Conservation (phyloP, 2,888 invertebrate species). For the Cylloceria caligata region DNA sequence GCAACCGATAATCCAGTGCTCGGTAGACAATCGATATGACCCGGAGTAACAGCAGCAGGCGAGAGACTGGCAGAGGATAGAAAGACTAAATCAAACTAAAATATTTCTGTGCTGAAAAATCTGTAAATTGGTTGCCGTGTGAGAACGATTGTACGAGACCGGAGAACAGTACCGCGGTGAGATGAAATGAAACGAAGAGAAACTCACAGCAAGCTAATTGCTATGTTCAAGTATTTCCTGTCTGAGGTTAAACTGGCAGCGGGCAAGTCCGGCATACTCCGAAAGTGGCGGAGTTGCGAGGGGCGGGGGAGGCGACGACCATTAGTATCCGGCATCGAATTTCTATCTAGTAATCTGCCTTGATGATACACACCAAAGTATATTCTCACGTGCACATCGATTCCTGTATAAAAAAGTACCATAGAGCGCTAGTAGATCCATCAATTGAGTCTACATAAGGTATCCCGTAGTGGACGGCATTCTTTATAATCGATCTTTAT, state of each 20-base stretch:
- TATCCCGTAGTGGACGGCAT: too few species aligned
- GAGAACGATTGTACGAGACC: constrained; percentile 41
- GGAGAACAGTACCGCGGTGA: constrained; percentile 12
- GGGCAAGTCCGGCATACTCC: constrained; percentile 36
- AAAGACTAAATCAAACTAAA: neutral
- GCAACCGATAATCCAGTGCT: constrained; percentile 12
- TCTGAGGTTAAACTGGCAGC: constrained; percentile 25
- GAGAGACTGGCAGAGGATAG: constrained; percentile 5
- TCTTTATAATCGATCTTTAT: too few species aligned
- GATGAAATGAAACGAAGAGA: constrained; percentile 22
- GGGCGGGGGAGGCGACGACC: neutral
- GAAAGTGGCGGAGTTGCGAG: constrained; percentile 16
- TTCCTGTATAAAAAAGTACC: too few species aligned
- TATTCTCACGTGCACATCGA: constrained; percentile 43
- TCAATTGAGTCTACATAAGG: too few species aligned
- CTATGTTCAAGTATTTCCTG: constrained; percentile 53
- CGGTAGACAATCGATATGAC: constrained; percentile 4
- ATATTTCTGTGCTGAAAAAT: constrained; percentile 29
- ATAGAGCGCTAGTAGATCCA: too few species aligned
- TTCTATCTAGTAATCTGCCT: constrained; percentile 49
- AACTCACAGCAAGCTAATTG: constrained; percentile 39
- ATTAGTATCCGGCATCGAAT: constrained; percentile 52
- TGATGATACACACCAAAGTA: constrained; percentile 49
- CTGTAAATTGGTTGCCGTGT: constrained; percentile 27
- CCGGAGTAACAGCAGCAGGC: neutral